A percentile compares a stretch with the other conserved stretches of the same genome.
These are phyloP conservation scores for Drosophila orena DNA, from an alignment of 1,140 invertebrate genomes.

Conservation along the genomic window DNA sequence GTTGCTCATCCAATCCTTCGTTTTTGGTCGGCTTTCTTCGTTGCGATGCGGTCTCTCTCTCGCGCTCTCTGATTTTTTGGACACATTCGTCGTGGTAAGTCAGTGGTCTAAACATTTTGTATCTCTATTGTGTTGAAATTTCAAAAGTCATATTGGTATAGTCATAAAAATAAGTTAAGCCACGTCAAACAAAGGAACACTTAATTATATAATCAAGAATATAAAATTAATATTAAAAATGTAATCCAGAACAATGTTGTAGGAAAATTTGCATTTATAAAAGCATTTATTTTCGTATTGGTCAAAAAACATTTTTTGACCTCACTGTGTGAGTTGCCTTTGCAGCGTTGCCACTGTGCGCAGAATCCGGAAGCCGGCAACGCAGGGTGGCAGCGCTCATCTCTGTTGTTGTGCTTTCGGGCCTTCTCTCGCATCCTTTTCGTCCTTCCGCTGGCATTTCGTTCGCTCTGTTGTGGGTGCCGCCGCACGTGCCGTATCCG, in stretches of 20 bases:
- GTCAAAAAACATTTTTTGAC: conserved; percentile 10
- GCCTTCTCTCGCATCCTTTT: conserved; percentile 11
- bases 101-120: background rate
- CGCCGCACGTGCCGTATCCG: conserved; percentile 51
- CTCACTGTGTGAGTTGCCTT: conserved; percentile 31
- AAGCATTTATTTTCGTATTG: background rate
- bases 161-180: background rate
- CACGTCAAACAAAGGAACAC: background rate
- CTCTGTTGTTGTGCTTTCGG: conserved; percentile 41
- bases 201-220: too few relatives aligned
- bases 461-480: conserved; percentile 46
- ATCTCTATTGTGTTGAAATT: background rate
- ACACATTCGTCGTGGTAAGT: conserved; percentile 24
- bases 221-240: too few relatives aligned
- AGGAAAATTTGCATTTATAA: background rate
- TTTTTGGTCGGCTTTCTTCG: conserved; percentile 14
- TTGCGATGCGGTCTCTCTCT: conserved; percentile 11
- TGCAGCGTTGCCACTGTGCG: conserved; percentile 43
- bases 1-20: conserved; percentile 20
- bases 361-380: conserved; percentile 64
- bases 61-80: conserved; percentile 5
- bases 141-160: too few relatives aligned
- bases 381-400: conserved; percentile 44
- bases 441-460: background rate
- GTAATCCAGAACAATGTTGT: too few relatives aligned